phyloP scores from a whole-genome alignment of 2,888 invertebrate genomes.

The Xylota segnis region DNA sequence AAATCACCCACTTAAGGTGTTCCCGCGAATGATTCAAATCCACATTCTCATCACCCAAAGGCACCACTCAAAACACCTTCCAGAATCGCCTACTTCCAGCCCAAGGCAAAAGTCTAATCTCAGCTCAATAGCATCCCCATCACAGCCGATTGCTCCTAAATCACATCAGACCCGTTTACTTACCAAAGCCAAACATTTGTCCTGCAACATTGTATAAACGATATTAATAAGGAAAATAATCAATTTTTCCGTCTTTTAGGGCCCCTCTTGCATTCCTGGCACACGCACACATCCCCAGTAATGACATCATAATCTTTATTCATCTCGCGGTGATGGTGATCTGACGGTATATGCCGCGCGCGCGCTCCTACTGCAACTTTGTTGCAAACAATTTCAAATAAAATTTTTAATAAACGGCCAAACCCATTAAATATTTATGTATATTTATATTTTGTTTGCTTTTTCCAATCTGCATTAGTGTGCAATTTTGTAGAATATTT shows the following conservation, averaged over 20 bases:
- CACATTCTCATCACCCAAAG: background rate
- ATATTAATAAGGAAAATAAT: slow-evolving; percentile 37
- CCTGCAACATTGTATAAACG: slow-evolving; percentile 70
- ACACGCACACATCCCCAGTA: slow-evolving; percentile 27
- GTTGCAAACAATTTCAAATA: slow-evolving; percentile 82
- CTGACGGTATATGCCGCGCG: slow-evolving; percentile 55
- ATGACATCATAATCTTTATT: slow-evolving; percentile 76
- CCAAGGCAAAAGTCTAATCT: background rate
- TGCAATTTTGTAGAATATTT: slow-evolving; percentile 80
- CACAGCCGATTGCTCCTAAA: background rate
- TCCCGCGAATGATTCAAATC: background rate
- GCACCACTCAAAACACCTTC: background rate
- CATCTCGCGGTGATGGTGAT: slow-evolving; percentile 72
- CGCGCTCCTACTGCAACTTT: slow-evolving; percentile 71
- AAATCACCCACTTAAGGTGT: too few species aligned
- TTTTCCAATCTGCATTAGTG: slow-evolving; percentile 51
- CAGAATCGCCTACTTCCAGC: background rate
- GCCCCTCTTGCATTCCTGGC: slow-evolving; percentile 38
- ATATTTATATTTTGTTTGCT: slow-evolving; percentile 68
- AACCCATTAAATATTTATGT: slow-evolving; percentile 81
- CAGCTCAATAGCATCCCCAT: background rate
- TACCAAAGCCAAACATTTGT: slow-evolving; percentile 37
- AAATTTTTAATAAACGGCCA: slow-evolving; percentile 84
- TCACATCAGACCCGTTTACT: slow-evolving; percentile 14
- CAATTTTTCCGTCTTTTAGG: slow-evolving; percentile 27